Conservation (phyloP, 2,797 vertebrate species). For the Sebastolobus alascanus region DNA sequence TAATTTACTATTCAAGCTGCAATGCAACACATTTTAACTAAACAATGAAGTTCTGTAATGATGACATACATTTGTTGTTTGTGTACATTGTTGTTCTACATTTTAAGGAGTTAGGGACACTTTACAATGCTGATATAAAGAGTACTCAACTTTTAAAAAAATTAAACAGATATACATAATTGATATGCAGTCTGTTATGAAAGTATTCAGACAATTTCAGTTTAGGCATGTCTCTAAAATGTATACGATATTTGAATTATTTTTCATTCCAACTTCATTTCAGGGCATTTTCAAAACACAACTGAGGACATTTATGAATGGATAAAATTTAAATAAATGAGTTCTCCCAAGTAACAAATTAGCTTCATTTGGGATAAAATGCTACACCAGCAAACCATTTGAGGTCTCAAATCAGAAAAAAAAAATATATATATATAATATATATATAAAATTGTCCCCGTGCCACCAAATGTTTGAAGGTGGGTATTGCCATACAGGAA, state of each 20-base stretch:
- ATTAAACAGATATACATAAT: not conserved
- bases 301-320: not conserved
- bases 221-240: not conserved
- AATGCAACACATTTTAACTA: slow-evolving; percentile 40
- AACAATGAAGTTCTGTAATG: slow-evolving; percentile 21
- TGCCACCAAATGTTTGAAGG: not conserved
- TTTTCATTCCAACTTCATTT: slow-evolving; percentile 12
- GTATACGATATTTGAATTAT: not conserved
- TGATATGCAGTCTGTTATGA: not conserved
- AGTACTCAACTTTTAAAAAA: not conserved
- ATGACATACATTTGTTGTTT: slow-evolving; percentile 6
- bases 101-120: slow-evolving; percentile 1
- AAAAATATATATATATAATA: not conserved
- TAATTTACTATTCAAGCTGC: slow-evolving; percentile 51
- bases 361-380: not conserved
- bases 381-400: not conserved
- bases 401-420: not conserved
- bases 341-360: not conserved
- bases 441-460: too few species aligned
- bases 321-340: not conserved
- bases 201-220: not conserved
- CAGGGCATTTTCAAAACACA: slow-evolving; percentile 1
- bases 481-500: not conserved
- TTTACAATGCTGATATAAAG: not conserved
- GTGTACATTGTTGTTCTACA: slow-evolving; percentile 3